phyloP scores from a whole-genome alignment of 2,888 invertebrate genomes.

The Mamestra brassicae region DNA sequence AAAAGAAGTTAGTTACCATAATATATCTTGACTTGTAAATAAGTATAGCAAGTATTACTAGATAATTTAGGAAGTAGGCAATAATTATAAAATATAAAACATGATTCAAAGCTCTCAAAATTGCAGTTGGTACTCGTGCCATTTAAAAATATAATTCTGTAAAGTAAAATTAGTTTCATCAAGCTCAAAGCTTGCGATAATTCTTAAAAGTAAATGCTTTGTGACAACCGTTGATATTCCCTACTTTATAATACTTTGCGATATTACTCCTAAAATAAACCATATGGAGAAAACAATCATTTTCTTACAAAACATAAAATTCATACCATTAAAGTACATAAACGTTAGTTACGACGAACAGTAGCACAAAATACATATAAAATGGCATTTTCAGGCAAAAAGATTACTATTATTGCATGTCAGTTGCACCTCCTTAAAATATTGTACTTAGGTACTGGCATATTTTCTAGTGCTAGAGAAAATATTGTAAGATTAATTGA shows the following conservation, averaged over 20 bases:
- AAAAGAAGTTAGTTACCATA: slow-evolving; percentile 35
- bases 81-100: slow-evolving; percentile 47
- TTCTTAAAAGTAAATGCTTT: slow-evolving; percentile 81
- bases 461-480: slow-evolving; percentile 31
- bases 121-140: slow-evolving; percentile 37
- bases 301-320: slow-evolving; percentile 65
- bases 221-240: slow-evolving; percentile 74
- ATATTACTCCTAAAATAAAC: slow-evolving; percentile 60
- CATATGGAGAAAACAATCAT: slow-evolving; percentile 59
- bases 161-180: slow-evolving; percentile 56
- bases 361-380: slow-evolving; percentile 47
- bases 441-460: slow-evolving; percentile 39
- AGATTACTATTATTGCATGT: slow-evolving; percentile 40
- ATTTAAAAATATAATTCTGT: slow-evolving; percentile 44
- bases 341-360: slow-evolving; percentile 65
- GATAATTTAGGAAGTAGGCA: slow-evolving; percentile 48
- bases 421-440: slow-evolving; percentile 63
- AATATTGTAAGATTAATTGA: slow-evolving; percentile 20
- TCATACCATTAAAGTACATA: slow-evolving; percentile 50
- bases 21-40: slow-evolving; percentile 44
- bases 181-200: slow-evolving; percentile 74
- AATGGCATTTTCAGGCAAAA: slow-evolving; percentile 63
- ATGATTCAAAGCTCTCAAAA: slow-evolving; percentile 52
- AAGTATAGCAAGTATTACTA: slow-evolving; percentile 42
- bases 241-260: slow-evolving; percentile 65